A percentile compares a stretch with the other conserved stretches of the same genome.
Evolutionary conservation across 2,797 vertebrate species (phyloP).

Genomic region (Limnodromus scolopaceus): DNA sequence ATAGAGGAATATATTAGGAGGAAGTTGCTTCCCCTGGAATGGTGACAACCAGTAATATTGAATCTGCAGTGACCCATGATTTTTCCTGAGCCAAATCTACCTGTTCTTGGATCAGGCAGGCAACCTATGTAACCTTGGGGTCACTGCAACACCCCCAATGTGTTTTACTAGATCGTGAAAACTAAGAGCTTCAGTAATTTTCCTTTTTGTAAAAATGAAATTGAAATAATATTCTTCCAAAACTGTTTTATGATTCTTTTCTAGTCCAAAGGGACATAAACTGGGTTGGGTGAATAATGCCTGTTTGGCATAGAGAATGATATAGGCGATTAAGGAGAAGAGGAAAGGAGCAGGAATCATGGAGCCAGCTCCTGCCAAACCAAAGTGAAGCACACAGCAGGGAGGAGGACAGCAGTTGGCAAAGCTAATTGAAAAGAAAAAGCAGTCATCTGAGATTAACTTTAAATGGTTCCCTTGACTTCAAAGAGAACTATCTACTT

Average conservation of each 20-base stretch:
- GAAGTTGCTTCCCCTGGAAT: background rate
- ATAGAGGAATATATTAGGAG: background rate
- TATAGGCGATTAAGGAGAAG: background rate
- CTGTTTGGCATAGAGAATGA: background rate
- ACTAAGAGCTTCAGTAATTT: background rate
- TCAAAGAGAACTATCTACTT: background rate
- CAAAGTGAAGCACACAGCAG: background rate
- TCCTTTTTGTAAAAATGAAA: background rate
- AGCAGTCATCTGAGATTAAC: background rate
- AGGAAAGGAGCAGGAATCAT: background rate
- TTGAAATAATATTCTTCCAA: background rate
- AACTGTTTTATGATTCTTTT: background rate
- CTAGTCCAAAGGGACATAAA: background rate
- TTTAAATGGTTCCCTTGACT: background rate
- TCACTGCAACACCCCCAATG: background rate
- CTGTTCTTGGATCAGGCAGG: background rate
- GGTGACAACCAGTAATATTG: background rate
- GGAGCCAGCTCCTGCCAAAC: background rate
- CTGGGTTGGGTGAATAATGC: background rate
- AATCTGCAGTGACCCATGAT: background rate
- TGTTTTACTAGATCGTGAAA: background rate
- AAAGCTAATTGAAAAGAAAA: conserved; percentile 2
- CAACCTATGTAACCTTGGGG: background rate
- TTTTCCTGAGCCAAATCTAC: background rate
- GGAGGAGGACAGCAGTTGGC: background rate